Evolutionary conservation across 2,888 invertebrate species (phyloP), one percentile per base, ranked within the genome.

Genomic region (Thyatira batis): DNA sequence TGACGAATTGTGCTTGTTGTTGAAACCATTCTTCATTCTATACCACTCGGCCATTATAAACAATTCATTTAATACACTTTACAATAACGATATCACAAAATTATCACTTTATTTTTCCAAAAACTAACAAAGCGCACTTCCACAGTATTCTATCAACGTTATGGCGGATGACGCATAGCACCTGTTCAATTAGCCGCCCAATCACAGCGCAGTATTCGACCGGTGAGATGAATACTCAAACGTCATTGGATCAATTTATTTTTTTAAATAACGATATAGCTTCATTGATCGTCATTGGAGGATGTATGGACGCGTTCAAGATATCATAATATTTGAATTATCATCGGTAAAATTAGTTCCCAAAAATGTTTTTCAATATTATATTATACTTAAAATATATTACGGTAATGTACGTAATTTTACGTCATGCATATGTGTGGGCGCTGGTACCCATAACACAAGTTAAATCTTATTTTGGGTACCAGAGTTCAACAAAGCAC

Each of bases 111-210:
- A 73, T 71, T 75, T 74, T 63, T 65, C 69, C 65, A 65, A 67
- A 63, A 69, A 68, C 72, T 72, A 73, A 84, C 84, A 86, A 85
- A 82, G 78, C 84, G 77, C 78, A 87, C 87, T 89, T 89, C 88
- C 84, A 85, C 87, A 79, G 78, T 73, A 69, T 73, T 79, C 71
- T 70, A 74, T 73, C 80, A 82, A 84, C 87, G 87, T 80, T 87
- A 91, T 89, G 89, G 89, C 88, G 89, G 87, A 89, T 91, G 91
- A 92, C 91, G 92, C 91, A 91, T 86, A 84, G 89, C 89, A 91
- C 86, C 89, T 90, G 90, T 85, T 86, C 51, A 73, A 79, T 66
- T 58, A 63, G 21, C 60, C 51, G 48, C 50, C 91, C 89, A 91
- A 90, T 90, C 76, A 82, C 63, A 77, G 71, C 64, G 17, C 50